Evolutionary conservation across 2,888 invertebrate genomes (phyloP).

Genomic region (Lysandra bellargus): DNA sequence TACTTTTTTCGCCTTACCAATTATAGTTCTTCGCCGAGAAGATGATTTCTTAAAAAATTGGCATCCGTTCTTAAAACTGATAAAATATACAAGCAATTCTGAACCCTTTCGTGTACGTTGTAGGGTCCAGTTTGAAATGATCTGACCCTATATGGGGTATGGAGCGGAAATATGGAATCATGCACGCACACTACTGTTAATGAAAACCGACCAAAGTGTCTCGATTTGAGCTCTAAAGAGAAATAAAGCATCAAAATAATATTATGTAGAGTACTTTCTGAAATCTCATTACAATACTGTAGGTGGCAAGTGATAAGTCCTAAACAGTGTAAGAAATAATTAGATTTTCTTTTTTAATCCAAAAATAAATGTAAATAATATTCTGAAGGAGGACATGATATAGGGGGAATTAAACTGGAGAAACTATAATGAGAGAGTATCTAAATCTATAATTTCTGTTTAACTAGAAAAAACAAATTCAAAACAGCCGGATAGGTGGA

Average conservation of each 20-base stretch:
- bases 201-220: constrained; percentile 56
- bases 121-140: constrained; percentile 52
- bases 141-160: constrained; percentile 58
- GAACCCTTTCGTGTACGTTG: constrained; percentile 41
- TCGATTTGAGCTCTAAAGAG: constrained; percentile 47
- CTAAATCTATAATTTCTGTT: background rate
- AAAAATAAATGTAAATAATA: background rate
- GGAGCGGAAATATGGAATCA: constrained; percentile 74
- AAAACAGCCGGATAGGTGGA: background rate
- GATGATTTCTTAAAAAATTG: constrained; percentile 49
- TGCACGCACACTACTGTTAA: constrained; percentile 59
- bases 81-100: constrained; percentile 39
- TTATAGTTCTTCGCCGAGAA: constrained; percentile 33
- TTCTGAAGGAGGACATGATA: too few species aligned
- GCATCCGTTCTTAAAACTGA: constrained; percentile 44
- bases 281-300: too few species aligned
- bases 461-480: background rate
- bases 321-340: background rate
- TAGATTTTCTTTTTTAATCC: background rate
- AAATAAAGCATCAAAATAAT: background rate
- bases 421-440: background rate
- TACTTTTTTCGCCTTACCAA: constrained; percentile 3
- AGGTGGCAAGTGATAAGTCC: background rate
- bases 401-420: background rate
- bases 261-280: background rate